phyloP scores from a whole-genome alignment of 2,797 vertebrate genomes.

The Enteromius unitaeniatus region DNA sequence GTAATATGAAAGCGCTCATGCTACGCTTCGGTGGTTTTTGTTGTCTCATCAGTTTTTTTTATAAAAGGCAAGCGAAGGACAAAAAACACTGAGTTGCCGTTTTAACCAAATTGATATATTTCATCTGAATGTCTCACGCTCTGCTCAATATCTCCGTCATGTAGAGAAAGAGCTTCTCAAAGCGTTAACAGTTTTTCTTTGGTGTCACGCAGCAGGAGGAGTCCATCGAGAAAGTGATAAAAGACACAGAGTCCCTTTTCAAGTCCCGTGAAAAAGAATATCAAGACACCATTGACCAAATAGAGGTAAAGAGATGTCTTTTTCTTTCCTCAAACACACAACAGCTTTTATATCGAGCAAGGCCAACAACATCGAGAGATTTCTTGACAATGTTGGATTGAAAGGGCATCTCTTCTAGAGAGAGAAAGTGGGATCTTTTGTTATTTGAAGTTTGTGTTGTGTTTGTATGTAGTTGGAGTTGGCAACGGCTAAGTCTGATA shows the following conservation, averaged over 20 bases:
- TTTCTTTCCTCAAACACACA: background rate
- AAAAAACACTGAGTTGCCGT: background rate
- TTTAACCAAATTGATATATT: background rate
- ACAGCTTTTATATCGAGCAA: background rate
- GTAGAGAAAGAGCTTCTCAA: background rate
- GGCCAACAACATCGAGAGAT: background rate
- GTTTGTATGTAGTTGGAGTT: constrained; percentile 78
- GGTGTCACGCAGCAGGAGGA: constrained; percentile 74
- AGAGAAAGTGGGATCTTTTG: background rate
- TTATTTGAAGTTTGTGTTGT: background rate
- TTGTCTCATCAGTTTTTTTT: background rate
- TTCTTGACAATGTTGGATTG: background rate
- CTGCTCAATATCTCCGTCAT: background rate
- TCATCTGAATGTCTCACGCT: background rate
- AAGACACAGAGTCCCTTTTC: constrained; percentile 89
- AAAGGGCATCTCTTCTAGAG: background rate
- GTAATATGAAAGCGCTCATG: background rate
- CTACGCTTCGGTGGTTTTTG: background rate
- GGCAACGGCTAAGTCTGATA: constrained; percentile 85
- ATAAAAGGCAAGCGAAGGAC: background rate
- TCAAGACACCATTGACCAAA: constrained; percentile 93
- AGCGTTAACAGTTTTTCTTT: background rate
- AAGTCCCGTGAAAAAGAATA: constrained; percentile 92
- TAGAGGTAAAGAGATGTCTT: constrained; percentile 81
- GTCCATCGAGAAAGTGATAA: constrained; percentile 91